Evolutionary conservation across 2,888 invertebrate genomes (phyloP).

Genomic region (Pandemis cinnamomeana): DNA sequence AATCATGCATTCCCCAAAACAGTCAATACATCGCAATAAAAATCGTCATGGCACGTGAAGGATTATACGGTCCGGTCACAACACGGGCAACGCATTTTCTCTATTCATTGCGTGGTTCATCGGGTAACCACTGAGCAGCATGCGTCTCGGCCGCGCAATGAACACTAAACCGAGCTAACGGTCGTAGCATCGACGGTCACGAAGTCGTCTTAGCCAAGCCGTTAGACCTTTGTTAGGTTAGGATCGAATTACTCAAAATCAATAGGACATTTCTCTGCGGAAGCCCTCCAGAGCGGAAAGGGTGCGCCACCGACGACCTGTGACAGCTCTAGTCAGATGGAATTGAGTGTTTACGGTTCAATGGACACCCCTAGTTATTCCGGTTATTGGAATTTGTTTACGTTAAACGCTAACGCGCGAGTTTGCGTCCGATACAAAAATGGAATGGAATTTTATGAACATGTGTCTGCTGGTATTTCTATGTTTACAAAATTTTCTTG

Average conservation of each 20-base stretch:
- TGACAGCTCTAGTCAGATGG: slow-evolving; percentile 15
- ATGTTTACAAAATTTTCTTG: background rate
- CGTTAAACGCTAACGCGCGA: background rate
- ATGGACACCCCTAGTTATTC: slow-evolving; percentile 19
- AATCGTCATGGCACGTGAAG: too few relatives aligned
- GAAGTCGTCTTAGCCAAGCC: background rate
- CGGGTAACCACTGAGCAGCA: too few relatives aligned
- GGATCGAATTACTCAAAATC: slow-evolving; percentile 3
- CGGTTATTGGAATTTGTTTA: slow-evolving; percentile 20
- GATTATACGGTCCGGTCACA: too few relatives aligned
- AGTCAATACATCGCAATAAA: too few relatives aligned
- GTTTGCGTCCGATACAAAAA: slow-evolving; percentile 13
- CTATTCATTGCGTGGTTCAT: too few relatives aligned
- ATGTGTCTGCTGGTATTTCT: background rate
- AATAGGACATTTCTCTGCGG: slow-evolving; percentile 15
- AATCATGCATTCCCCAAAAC: too few relatives aligned
- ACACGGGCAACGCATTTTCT: too few relatives aligned
- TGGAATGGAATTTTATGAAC: slow-evolving; percentile 18
- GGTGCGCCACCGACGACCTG: slow-evolving; percentile 16
- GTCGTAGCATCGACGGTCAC: too few relatives aligned
- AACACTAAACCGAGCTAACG: too few relatives aligned
- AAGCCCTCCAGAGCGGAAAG: slow-evolving; percentile 14
- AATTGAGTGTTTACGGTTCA: slow-evolving; percentile 14
- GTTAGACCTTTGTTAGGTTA: background rate
- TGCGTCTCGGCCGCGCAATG: too few relatives aligned